Evolutionary conservation across 2,888 invertebrate genomes (phyloP).

Genomic region (Epinotia nisella): DNA sequence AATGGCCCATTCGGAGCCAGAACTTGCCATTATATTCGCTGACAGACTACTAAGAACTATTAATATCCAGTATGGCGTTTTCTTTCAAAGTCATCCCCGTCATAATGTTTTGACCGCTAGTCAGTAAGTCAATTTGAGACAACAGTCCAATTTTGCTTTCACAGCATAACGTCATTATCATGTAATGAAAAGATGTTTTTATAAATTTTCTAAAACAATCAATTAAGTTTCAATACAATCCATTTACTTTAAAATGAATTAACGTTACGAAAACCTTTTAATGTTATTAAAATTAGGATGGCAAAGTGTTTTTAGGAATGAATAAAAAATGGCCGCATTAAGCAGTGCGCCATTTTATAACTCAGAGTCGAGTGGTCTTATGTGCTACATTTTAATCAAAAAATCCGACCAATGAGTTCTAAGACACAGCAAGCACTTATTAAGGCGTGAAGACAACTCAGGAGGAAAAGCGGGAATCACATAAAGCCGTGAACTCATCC

Average conservation of each 20-base stretch:
- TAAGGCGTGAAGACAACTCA: constrained; percentile 34
- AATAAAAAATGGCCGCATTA: constrained; percentile 15
- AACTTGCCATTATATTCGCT: constrained; percentile 30
- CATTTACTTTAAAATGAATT: neutral
- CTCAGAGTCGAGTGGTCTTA: neutral
- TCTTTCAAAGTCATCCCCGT: neutral
- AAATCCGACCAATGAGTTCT: constrained; percentile 8
- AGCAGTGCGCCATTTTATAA: neutral
- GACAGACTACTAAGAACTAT: constrained; percentile 24
- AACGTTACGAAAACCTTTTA: constrained; percentile 20
- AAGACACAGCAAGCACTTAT: constrained; percentile 14
- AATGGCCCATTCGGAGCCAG: constrained; percentile 40
- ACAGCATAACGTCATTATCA: neutral
- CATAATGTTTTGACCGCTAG: neutral
- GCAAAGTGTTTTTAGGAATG: constrained; percentile 16
- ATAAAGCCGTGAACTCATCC: constrained; percentile 36
- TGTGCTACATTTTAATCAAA: neutral
- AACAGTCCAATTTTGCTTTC: neutral
- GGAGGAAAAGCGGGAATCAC: constrained; percentile 23
- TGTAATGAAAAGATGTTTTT: neutral
- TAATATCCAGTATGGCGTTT: constrained; percentile 8
- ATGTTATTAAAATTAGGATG: constrained; percentile 29
- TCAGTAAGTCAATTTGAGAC: neutral
- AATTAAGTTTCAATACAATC: no score
- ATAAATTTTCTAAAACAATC: neutral